Evolutionary conservation across 1,140 invertebrate species (phyloP).

Genomic region (Dufourea novaeangliae): DNA sequence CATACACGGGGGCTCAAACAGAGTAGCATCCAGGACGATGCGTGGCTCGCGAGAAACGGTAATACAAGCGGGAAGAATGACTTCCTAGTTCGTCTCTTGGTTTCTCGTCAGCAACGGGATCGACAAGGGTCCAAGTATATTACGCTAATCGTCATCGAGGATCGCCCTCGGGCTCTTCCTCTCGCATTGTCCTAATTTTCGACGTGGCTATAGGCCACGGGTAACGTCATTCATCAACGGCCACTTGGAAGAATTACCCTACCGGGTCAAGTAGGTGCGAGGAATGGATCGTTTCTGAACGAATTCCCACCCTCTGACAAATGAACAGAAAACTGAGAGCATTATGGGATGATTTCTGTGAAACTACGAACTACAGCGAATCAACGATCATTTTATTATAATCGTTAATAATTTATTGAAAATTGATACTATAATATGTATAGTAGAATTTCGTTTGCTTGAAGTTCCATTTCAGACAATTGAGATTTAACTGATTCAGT

Average conservation of each 20-base stretch:
- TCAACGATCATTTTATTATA: too few species aligned
- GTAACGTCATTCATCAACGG: constrained; percentile 53
- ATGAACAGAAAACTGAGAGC: neutral
- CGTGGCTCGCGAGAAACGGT: constrained; percentile 57
- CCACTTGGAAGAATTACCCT: constrained; percentile 56
- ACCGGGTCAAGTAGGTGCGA: constrained; percentile 26
- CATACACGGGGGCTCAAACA: constrained; percentile 28
- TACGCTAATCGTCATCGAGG: constrained; percentile 51
- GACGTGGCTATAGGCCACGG: constrained; percentile 7
- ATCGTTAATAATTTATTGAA: too few species aligned
- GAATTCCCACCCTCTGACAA: constrained; percentile 13
- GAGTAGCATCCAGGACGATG: constrained; percentile 61
- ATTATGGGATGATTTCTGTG: neutral
- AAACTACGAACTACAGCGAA: neutral
- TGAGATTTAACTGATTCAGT: too few species aligned
- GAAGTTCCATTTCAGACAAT: too few species aligned
- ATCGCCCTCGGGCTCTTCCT: constrained; percentile 29
- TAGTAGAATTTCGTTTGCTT: too few species aligned
- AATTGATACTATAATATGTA: too few species aligned
- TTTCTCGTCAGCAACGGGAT: constrained; percentile 39
- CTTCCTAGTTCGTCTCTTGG: constrained; percentile 52
- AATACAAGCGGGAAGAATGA: constrained; percentile 60
- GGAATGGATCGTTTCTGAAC: constrained; percentile 44
- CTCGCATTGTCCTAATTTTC: constrained; percentile 59
- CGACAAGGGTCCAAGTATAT: constrained; percentile 13